Evolutionary conservation across 1,140 invertebrate species (phyloP).

Genomic region (Hestina assimilis): DNA sequence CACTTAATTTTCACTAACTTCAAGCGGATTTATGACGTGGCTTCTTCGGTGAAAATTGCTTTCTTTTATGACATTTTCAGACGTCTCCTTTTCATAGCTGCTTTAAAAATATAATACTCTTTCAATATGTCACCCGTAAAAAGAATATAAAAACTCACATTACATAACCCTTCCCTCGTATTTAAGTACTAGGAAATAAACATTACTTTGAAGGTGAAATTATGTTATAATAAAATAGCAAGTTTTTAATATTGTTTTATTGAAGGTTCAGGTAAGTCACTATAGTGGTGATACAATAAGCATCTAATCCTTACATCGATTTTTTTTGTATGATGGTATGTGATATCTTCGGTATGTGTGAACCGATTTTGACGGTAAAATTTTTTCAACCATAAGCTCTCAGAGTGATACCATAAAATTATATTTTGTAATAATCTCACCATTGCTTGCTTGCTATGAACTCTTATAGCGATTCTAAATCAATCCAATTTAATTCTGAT

Average conservation of each 20-base stretch:
- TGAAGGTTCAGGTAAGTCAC: too few species aligned
- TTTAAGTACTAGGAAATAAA: not conserved
- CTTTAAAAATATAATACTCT: constrained; percentile 28
- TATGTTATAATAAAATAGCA: not conserved
- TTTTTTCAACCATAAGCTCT: too few species aligned
- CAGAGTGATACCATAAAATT: too few species aligned
- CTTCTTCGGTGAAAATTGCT: constrained; percentile 51
- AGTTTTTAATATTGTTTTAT: not conserved
- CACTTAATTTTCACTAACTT: constrained; percentile 52
- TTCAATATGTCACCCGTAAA: constrained; percentile 20
- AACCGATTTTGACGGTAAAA: too few species aligned
- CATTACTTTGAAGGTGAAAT: not conserved
- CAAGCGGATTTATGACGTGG: constrained; percentile 44
- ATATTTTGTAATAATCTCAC: too few species aligned
- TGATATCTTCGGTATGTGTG: too few species aligned
- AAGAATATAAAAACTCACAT: constrained; percentile 6
- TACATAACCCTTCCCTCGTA: not conserved
- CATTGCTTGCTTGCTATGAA: too few species aligned
- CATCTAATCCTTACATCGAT: too few species aligned
- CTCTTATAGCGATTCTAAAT: too few species aligned
- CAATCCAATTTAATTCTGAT: too few species aligned
- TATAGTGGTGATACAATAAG: too few species aligned
- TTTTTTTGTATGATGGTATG: too few species aligned
- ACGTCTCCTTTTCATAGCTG: constrained; percentile 25
- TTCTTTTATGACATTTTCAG: constrained; percentile 50